Conservation (phyloP, 2,113 vertebrate genomes). For the Clarias magur region DNA sequence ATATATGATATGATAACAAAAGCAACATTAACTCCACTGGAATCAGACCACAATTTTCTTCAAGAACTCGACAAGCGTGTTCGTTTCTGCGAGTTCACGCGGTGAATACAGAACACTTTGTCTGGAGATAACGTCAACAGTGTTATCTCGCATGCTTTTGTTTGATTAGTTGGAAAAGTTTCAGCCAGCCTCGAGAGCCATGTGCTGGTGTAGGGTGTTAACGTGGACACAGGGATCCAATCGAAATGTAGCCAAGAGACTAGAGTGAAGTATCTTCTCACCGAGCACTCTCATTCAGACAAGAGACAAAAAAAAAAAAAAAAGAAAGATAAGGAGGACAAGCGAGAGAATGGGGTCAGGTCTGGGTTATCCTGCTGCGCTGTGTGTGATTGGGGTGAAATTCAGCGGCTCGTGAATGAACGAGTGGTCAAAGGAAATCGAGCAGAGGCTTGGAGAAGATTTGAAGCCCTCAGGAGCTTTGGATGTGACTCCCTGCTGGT, state of each 20-base stretch:
- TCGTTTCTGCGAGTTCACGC: not conserved
- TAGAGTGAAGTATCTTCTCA: not conserved
- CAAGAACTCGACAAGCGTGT: too few relatives aligned
- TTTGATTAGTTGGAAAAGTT: conserved; percentile 31
- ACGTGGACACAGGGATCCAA: not conserved
- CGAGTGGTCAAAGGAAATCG: not conserved
- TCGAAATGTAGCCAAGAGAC: conserved; percentile 9
- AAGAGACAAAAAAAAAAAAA: conserved; percentile 13
- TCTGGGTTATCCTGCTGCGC: conserved; percentile 17
- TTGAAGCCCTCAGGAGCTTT: conserved; percentile 5
- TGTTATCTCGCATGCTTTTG: conserved; percentile 43
- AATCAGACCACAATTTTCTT: not conserved
- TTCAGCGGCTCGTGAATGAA: conserved; percentile 23
- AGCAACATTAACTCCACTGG: not conserved
- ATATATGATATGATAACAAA: too few relatives aligned
- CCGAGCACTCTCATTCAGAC: not conserved
- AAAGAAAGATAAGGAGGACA: not conserved
- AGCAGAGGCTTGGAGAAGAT: not conserved
- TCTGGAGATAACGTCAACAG: conserved; percentile 32
- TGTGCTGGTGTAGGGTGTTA: not conserved
- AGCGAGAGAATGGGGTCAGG: not conserved
- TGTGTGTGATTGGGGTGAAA: conserved; percentile 6
- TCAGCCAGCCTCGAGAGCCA: not conserved
- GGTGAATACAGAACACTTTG: conserved; percentile 23
- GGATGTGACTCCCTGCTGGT: not conserved